Evolutionary conservation across 2,113 vertebrate genomes (phyloP).

Genomic region (Phylloscopus trochilus): DNA sequence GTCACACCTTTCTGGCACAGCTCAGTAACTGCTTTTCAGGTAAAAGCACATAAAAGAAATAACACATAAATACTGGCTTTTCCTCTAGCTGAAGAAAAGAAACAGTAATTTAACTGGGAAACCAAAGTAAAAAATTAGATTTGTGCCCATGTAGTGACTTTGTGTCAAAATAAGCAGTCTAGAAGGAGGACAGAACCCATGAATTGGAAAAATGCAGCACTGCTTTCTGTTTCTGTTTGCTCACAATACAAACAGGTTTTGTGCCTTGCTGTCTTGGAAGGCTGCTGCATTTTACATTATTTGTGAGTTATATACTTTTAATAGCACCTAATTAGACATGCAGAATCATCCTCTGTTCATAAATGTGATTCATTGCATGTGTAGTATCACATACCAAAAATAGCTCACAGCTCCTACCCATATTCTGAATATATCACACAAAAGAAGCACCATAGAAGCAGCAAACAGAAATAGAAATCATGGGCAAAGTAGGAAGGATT

Average conservation of each 20-base stretch:
- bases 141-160: neutral
- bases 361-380: neutral
- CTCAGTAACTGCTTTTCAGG: neutral
- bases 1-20: rapidly evolving
- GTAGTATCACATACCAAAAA: neutral
- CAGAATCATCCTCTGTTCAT: neutral
- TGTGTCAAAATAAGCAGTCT: neutral
- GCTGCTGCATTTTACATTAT: neutral
- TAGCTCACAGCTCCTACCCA: neutral
- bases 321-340: neutral
- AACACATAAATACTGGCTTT: neutral
- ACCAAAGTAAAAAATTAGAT: neutral
- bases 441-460: neutral
- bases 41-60: neutral
- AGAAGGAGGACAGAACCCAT: neutral
- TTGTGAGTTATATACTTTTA: neutral
- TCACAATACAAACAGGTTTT: neutral
- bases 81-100: neutral
- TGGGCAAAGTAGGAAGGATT: neutral
- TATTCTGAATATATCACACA: neutral
- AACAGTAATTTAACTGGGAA: neutral
- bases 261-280: neutral
- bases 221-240: neutral
- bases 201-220: neutral
- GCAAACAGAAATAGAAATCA: neutral